Evolutionary conservation across 2,113 vertebrate species (phyloP).

Genomic region (Bettongia penicillata): DNA sequence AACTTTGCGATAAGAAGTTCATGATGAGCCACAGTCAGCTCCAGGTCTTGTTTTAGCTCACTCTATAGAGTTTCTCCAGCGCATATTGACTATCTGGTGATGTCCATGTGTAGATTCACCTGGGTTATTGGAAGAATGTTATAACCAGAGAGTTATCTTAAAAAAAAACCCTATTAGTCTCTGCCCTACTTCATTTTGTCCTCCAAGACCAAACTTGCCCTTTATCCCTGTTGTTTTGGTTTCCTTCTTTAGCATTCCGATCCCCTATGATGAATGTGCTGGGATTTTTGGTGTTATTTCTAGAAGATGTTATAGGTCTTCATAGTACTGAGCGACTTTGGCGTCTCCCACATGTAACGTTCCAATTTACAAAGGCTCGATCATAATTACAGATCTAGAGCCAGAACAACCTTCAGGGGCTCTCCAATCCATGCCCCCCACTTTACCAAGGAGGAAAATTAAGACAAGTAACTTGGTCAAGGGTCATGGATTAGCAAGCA

Average conservation of each 20-base stretch:
- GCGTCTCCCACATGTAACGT: neutral
- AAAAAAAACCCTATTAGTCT: neutral
- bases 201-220: neutral
- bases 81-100: neutral
- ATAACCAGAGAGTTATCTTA: neutral
- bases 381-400: neutral
- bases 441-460: neutral
- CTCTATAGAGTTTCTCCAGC: neutral
- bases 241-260: neutral
- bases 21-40: neutral
- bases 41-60: neutral
- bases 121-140: neutral
- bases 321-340: neutral
- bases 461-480: neutral
- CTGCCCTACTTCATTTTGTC: neutral
- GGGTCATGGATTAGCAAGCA: neutral
- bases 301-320: neutral
- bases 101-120: neutral
- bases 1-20: neutral
- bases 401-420: too few species aligned
- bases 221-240: neutral
- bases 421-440: neutral
- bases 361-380: neutral
- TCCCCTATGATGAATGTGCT: neutral
- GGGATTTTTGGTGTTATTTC: neutral